Percentiles rank a stretch among this genome's conserved stretches.
These are phyloP conservation scores for Trichonephila clavipes DNA, from an alignment of 1,140 invertebrate genomes.

Conservation along the genomic window DNA sequence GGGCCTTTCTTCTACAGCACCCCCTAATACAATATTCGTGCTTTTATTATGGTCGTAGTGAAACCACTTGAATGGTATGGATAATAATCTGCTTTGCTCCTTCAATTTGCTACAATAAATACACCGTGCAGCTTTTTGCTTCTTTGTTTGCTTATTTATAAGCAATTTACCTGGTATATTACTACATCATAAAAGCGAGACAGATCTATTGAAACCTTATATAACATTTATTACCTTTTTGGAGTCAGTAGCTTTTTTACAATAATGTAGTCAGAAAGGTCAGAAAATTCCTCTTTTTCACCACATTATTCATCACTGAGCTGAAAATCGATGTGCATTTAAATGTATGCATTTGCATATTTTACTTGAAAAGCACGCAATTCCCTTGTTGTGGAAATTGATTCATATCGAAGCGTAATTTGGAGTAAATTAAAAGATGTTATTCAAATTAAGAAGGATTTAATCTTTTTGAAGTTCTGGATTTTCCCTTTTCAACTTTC, in stretches of 20 bases:
- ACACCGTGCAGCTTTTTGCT: background rate
- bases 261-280: background rate
- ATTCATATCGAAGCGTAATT: background rate
- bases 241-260: background rate
- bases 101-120: background rate
- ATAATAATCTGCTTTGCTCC: background rate
- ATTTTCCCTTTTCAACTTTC: background rate
- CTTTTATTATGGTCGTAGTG: background rate
- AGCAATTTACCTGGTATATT: background rate
- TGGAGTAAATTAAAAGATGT: background rate
- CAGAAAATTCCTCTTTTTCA: background rate
- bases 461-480: background rate
- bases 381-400: background rate
- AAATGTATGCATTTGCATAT: background rate
- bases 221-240: background rate
- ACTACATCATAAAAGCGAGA: no score
- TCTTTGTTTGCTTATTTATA: background rate
- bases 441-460: background rate
- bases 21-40: slow-evolving; percentile 26
- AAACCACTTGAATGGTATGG: background rate
- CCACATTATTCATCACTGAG: background rate
- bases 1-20: background rate
- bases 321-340: background rate
- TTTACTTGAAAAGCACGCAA: background rate
- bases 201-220: no score